phyloP scores from a whole-genome alignment of 2,888 invertebrate species.

The Mycogona germanica region DNA sequence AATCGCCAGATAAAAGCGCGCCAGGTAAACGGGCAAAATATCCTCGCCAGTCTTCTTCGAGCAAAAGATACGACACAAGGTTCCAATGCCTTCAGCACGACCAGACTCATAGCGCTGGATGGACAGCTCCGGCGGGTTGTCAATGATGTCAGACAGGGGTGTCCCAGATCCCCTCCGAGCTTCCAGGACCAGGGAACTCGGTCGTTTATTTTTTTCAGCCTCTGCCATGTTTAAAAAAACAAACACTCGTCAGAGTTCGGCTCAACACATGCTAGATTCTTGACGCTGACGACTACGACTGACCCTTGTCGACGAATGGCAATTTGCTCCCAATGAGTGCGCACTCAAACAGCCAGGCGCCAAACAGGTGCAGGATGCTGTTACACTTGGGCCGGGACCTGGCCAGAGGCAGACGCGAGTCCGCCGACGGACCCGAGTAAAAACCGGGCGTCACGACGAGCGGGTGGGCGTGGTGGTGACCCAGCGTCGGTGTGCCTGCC shows the following conservation, averaged over 20 bases:
- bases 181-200: constrained; percentile 30
- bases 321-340: constrained; percentile 72
- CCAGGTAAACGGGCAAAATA: constrained; percentile 79
- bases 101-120: constrained; percentile 44
- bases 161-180: constrained; percentile 29
- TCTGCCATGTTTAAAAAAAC: constrained; percentile 1
- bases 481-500: not conserved
- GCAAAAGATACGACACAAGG: constrained; percentile 89
- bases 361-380: constrained; percentile 88
- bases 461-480: constrained; percentile 17
- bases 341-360: constrained; percentile 94
- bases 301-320: constrained; percentile 19
- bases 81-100: constrained; percentile 87
- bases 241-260: not conserved
- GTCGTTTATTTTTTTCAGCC: constrained; percentile 24
- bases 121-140: constrained; percentile 24
- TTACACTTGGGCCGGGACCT: constrained; percentile 72
- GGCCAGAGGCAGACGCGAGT: constrained; percentile 28
- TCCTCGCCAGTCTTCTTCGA: constrained; percentile 90
- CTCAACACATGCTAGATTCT: not conserved
- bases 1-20: constrained; percentile 83
- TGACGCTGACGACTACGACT: not conserved
- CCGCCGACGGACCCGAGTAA: constrained; percentile 43
- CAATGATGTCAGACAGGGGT: constrained; percentile 15
- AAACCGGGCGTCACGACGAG: too few species aligned